These are phyloP conservation scores for Ondatra zibethicus DNA, from an alignment of 2,113 vertebrate species.

Conservation along the genomic window DNA sequence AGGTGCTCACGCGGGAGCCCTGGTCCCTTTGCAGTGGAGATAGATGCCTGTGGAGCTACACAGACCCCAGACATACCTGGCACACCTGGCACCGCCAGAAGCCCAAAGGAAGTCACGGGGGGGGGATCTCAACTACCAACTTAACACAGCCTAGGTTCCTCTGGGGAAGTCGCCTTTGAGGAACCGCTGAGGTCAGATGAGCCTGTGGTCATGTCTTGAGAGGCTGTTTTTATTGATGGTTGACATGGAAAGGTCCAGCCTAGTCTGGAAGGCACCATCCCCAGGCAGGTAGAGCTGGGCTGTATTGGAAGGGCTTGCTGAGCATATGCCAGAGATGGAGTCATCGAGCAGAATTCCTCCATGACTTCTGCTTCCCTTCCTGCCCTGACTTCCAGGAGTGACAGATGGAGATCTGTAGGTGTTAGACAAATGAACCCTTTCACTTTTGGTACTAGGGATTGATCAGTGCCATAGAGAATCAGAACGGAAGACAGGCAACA, in stretches of 20 bases:
- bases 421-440: neutral
- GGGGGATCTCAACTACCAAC: neutral
- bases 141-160: no score
- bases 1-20: rapidly evolving
- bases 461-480: neutral
- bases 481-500: neutral
- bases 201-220: neutral
- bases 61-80: neutral
- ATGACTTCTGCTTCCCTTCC: neutral
- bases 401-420: neutral
- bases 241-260: neutral
- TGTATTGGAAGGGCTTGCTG: neutral
- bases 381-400: neutral
- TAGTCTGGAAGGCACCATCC: neutral
- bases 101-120: rapidly evolving
- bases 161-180: neutral
- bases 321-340: neutral
- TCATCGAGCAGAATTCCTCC: neutral
- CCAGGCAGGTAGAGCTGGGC: neutral
- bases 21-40: neutral
- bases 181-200: neutral
- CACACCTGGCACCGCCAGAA: neutral
- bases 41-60: neutral
- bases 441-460: neutral
- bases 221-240: neutral